Base-by-base conservation (phyloP, 1,140 invertebrate species). In the Zaprionus davidi region DNA sequence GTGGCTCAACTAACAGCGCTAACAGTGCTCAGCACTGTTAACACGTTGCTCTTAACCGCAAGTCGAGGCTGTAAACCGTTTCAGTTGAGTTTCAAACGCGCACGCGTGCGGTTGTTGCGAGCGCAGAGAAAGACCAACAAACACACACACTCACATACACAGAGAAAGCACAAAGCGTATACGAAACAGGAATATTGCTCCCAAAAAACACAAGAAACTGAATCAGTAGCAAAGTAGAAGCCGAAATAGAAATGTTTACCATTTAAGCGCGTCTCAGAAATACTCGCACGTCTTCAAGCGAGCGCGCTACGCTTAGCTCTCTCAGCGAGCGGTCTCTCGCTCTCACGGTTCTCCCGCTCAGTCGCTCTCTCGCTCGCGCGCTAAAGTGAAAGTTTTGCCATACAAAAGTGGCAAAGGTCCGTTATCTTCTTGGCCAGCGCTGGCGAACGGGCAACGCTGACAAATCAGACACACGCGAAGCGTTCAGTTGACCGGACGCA, bases 351-450 rank as follows among this genome's bases (percentile, higher is more conserved):
- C 46, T 53, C 31, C 31, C 49, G n/a, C 34, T 17, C 59, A 20
- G 49, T 76, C 44, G 63, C 41, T 34, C 26, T 60, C 31, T 34
- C 77, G 69, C 58, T 76, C 71, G 44, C 59, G 74, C 67, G 84
- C 81, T 91, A 91, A 91, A 91, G 90, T 91, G 90, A 91, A 91
- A 91, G 90, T 91, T 91, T 81, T 81, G 75, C 67, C 69, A 74
- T 68, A 91, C 79, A 91, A 91, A 90, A 91, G 85, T 84, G 82
- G 86, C 82, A 77, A 90, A 90, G 90, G 90, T 91, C 90, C 90
- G 90, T 91, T 91, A 91, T 91, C 90, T 86, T 64, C 34, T 65
- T 76, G 80, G 80, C 85, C 83, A 84, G 78, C 49, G 80, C 60
- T 88, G 73, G 79, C 68, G 57, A 72, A 77, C 78, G 74, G 67